Evolutionary conservation across 2,888 invertebrate species (phyloP).

Genomic region (Syritta pipiens): DNA sequence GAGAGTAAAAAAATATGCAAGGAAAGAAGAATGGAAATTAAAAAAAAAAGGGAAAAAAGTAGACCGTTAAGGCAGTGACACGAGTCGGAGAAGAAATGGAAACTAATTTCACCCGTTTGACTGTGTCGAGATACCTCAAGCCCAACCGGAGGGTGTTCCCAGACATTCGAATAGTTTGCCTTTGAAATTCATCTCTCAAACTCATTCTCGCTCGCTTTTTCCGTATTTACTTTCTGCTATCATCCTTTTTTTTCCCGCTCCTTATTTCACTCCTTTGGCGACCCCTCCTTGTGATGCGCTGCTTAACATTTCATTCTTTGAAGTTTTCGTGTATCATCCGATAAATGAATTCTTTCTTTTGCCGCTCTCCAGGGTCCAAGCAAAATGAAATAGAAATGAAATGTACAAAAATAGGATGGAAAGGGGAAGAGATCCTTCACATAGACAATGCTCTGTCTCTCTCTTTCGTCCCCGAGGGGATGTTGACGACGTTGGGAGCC

Average conservation of each 20-base stretch:
- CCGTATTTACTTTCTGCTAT: not conserved
- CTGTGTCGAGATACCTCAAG: conserved; percentile 18
- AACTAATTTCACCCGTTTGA: conserved; percentile 62
- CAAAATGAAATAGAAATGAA: not conserved
- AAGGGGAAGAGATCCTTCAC: not conserved
- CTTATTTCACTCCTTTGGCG: conserved; percentile 4
- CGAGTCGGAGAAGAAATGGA: conserved; percentile 38
- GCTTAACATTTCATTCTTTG: conserved; percentile 52
- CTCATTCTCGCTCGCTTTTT: not conserved
- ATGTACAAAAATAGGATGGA: not conserved
- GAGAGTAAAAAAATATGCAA: no score
- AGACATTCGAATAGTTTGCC: conserved; percentile 50
- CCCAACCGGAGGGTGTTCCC: conserved; percentile 29
- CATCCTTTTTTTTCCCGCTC: not conserved
- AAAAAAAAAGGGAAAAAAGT: not conserved
- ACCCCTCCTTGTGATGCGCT: conserved; percentile 1
- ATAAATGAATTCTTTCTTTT: conserved; percentile 42
- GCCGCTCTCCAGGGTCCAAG: not conserved
- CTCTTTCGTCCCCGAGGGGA: no score
- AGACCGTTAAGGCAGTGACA: conserved; percentile 44
- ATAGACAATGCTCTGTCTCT: conserved; percentile 8
- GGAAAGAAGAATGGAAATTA: no score
- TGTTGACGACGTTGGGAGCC: no score
- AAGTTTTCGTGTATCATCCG: conserved; percentile 41
- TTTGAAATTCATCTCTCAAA: conserved; percentile 25